phyloP scores from a whole-genome alignment of 2,113 vertebrate species.

The Tachysurus vachellii region DNA sequence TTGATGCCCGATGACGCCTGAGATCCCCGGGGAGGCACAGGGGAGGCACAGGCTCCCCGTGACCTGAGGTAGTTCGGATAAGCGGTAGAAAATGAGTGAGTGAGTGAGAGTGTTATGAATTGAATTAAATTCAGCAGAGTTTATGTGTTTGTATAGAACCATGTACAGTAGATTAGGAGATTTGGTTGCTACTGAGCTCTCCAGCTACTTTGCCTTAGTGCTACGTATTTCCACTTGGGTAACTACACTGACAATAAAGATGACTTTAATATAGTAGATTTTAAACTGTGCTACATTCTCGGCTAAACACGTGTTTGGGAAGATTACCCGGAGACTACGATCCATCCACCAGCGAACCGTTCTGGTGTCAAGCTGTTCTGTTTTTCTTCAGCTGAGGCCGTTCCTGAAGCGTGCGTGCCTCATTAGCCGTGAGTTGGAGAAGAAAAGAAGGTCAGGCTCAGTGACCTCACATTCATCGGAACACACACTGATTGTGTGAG shows the following conservation, averaged over 20 bases:
- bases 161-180: too few relatives aligned
- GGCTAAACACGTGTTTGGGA: background rate
- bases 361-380: background rate
- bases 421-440: background rate
- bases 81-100: too few relatives aligned
- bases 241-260: background rate
- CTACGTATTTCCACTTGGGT: background rate
- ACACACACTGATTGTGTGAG: constrained; percentile 30
- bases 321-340: background rate
- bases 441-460: constrained; percentile 5
- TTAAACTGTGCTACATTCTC: background rate
- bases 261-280: background rate
- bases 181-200: background rate
- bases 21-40: too few relatives aligned
- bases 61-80: too few relatives aligned
- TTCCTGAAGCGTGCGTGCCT: background rate
- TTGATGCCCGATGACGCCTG: too few relatives aligned
- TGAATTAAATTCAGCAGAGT: too few relatives aligned
- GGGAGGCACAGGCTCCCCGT: too few relatives aligned
- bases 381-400: background rate
- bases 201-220: background rate
- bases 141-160: too few relatives aligned
- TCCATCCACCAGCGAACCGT: background rate
- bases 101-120: too few relatives aligned
- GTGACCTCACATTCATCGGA: constrained; percentile 23